Conservation (phyloP, 2,797 vertebrate species). For the Periophthalmus magnuspinnatus region DNA sequence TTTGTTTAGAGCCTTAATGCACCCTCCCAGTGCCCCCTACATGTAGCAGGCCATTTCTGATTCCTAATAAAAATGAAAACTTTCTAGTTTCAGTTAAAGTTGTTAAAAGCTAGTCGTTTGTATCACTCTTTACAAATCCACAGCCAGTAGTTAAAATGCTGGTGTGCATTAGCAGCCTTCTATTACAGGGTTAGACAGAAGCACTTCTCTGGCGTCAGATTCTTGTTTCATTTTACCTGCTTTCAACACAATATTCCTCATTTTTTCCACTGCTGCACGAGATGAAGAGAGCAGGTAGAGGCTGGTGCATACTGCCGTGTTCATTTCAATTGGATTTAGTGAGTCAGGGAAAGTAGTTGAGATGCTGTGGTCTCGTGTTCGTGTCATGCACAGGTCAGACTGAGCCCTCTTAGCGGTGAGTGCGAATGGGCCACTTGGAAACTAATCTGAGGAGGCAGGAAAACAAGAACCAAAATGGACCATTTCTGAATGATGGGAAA, state of each 20-base stretch:
- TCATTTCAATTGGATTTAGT: slow-evolving; percentile 40
- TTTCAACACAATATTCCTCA: slow-evolving; percentile 41
- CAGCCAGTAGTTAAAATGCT: slow-evolving; percentile 45
- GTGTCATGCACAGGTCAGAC: slow-evolving; percentile 5
- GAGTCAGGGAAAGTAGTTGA: slow-evolving; percentile 31
- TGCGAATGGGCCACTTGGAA: background rate
- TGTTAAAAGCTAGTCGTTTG: background rate
- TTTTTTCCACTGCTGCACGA: slow-evolving; percentile 25
- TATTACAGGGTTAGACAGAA: slow-evolving; percentile 36
- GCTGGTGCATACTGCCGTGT: slow-evolving; percentile 16
- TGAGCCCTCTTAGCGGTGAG: background rate
- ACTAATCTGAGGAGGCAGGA: background rate
- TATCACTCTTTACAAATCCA: slow-evolving; percentile 32
- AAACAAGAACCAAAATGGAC: background rate
- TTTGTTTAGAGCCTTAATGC: background rate
- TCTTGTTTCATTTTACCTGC: slow-evolving; percentile 43
- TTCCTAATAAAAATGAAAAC: background rate
- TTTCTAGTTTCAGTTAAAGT: background rate
- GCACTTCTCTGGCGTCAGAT: slow-evolving; percentile 14
- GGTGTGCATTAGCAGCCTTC: slow-evolving; percentile 26
- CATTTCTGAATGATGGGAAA: background rate
- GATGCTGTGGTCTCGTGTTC: slow-evolving; percentile 16
- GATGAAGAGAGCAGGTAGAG: slow-evolving; percentile 32
- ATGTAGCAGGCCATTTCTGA: background rate
- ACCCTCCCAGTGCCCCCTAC: background rate